Base-by-base conservation (phyloP, 2,797 vertebrate genomes). In the Eupleurogrammus muticus region DNA sequence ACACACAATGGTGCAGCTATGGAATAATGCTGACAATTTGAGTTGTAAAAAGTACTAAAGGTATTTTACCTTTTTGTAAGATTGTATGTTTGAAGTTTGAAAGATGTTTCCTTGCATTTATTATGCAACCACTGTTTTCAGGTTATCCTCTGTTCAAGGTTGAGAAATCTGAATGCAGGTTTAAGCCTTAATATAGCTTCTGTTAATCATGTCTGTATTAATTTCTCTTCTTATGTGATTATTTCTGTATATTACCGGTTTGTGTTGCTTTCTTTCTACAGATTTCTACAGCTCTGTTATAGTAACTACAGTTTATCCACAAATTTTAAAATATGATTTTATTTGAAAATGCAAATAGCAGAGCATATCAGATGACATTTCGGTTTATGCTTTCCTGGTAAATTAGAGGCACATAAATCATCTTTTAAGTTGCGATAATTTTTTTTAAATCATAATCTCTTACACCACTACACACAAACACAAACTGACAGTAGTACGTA, bases 1-100 rank as follows among this genome's bases (percentile, higher is more conserved):
- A 32, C 47, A 52, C 5, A 36, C 32, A n/a, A 13, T 49, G 53
- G 48, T 52, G 55, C 57, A 66, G 23, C 63, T 16, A 32, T 5
- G 2, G 17, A 61, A 49, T 59, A 46, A 66, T 10, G 52, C 42
- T 42, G 35, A 50, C 4, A n/a, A 0, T 19, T 65, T 67, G 38
- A 21, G 48, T 7, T 16, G 44, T 21, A 44, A 49, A 56, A 34
- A 9, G 4, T 7, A 14, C 6, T 40, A 16, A 21, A 62, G 19
- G 16, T 21, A 12, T 23, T 19, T 16, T 16, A 24, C 16, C 5
- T 49, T 21, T 57, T 21, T 40, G 38, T 7, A 13, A 28, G 1
- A 3, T 12, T 42, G 7, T 63, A 21, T 44, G 24, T 55, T 42
- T 59, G 40, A 14, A 42, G 40, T 3, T 8, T 44, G 5, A 44